Conservation (phyloP, 2,888 invertebrate species). For the Euproctis similis region DNA sequence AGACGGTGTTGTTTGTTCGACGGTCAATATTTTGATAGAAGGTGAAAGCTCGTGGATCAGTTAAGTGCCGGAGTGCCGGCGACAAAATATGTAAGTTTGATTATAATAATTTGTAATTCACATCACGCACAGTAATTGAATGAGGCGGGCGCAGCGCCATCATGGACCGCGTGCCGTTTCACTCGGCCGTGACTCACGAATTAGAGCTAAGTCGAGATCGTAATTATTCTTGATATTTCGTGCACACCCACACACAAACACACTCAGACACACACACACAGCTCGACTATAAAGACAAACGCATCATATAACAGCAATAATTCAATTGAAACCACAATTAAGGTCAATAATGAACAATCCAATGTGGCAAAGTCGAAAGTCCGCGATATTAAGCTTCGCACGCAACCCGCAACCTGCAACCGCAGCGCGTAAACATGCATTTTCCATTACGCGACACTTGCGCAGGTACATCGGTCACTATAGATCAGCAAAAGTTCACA, state of each 20-base stretch:
- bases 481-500: conserved; percentile 20
- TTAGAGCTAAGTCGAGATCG: conserved; percentile 66
- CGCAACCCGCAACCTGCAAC: conserved; percentile 7
- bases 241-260: conserved; percentile 60
- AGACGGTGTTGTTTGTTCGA: conserved; percentile 26
- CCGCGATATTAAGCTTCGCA: conserved; percentile 15
- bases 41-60: conserved; percentile 46
- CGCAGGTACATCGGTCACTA: conserved; percentile 17
- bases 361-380: conserved; percentile 18
- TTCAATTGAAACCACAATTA: conserved; percentile 54
- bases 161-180: conserved; percentile 62
- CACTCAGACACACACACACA: conserved; percentile 30
- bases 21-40: conserved; percentile 39
- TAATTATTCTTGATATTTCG: conserved; percentile 65
- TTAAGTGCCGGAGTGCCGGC: too few relatives aligned
- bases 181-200: conserved; percentile 72
- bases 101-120: conserved; percentile 50
- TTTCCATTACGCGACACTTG: conserved; percentile 12
- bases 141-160: conserved; percentile 44
- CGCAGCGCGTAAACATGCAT: conserved; percentile 16
- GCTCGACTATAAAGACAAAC: conserved; percentile 43
- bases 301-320: conserved; percentile 45
- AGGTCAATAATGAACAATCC: conserved; percentile 38
- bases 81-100: conserved; percentile 42
- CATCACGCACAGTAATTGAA: conserved; percentile 65